phyloP scores from a whole-genome alignment of 2,113 vertebrate species.

The human (Homo sapiens) region DNA sequence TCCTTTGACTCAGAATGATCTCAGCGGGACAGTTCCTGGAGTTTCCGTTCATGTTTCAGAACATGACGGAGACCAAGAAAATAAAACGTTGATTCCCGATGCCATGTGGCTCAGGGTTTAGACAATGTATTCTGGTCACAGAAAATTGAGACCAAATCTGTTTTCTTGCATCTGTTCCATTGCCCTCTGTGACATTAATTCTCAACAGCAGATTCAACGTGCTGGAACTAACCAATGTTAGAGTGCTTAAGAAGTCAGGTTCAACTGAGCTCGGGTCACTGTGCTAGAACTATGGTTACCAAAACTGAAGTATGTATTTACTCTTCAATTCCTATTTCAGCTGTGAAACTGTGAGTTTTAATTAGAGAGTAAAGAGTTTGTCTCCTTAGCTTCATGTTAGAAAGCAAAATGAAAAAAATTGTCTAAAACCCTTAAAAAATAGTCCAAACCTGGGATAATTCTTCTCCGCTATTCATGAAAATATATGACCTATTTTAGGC shows the following conservation, averaged over 20 bases:
- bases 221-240: slow-evolving; percentile 33
- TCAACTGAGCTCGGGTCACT: not conserved
- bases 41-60: slow-evolving; percentile 75
- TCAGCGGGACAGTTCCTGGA: slow-evolving; percentile 69
- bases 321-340: not conserved
- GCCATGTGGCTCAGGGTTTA: slow-evolving; percentile 65
- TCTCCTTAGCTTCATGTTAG: not conserved
- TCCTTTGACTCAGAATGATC: slow-evolving; percentile 73
- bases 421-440: not conserved
- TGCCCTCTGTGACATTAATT: slow-evolving; percentile 31
- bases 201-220: not conserved
- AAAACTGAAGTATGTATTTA: not conserved
- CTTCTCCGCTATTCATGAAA: not conserved
- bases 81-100: slow-evolving; percentile 68
- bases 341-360: not conserved
- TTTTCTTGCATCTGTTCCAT: not conserved
- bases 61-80: slow-evolving; percentile 71
- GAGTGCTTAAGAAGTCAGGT: slow-evolving; percentile 48
- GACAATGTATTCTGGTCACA: slow-evolving; percentile 54
- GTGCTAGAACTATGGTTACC: not conserved
- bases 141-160: slow-evolving; percentile 14
- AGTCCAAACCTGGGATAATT: not conserved
- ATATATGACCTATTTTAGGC: not conserved
- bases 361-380: not conserved
- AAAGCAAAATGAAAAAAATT: not conserved